Evolutionary conservation across 2,797 vertebrate species (phyloP), one percentile per base, ranked within the genome.

Genomic region (Ctenopoma kingsleyae): DNA sequence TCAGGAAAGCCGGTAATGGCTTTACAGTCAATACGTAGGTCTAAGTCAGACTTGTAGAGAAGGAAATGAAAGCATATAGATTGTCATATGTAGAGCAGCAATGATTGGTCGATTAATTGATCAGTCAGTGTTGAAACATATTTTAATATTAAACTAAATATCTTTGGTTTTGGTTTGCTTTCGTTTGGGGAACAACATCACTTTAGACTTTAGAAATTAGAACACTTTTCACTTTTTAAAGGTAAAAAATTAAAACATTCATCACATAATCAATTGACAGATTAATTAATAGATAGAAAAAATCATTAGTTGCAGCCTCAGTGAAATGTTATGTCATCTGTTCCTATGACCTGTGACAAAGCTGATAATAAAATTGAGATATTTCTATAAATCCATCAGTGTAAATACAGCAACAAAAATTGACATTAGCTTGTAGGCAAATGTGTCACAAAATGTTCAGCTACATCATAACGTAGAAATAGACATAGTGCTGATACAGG

Each of bases 1-100:
- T 76, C 71, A 56, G 78, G 71, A 88, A 85, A 81, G 36, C 55
- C 67, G 69, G 71, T 83, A 74, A 84, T 82, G 66, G 54, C 47
- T 85, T 84, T 84, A 73, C 65, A 57, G 77, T 75, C 76, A 78
- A 55, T 49, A 17, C 64, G 56, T 25, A 54, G 35, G 27, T 35
- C 52, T 25, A 16, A 43, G 13, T 64, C 4, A 22, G 52, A 38
- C 65, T 60, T 53, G 38, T 73, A 23, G 46, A 66, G 27, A 71
- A 27, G n/a, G n/a, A n/a, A n/a, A n/a, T n/a, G n/a, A n/a, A n/a
- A n/a, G n/a, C n/a, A n/a, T 25, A 50, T 15, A 65, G 40, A 64
- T 52, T 32, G 10, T 40, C 44, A 36, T n/a, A 51, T 22, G 43
- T 22, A 15, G 44, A 23, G 20, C 47, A n/a, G 46, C 15, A n/a